Evolutionary conservation across 2,888 invertebrate genomes (phyloP), one percentile per base, ranked within the genome.

Genomic region (Synanthedon formicaeformis): DNA sequence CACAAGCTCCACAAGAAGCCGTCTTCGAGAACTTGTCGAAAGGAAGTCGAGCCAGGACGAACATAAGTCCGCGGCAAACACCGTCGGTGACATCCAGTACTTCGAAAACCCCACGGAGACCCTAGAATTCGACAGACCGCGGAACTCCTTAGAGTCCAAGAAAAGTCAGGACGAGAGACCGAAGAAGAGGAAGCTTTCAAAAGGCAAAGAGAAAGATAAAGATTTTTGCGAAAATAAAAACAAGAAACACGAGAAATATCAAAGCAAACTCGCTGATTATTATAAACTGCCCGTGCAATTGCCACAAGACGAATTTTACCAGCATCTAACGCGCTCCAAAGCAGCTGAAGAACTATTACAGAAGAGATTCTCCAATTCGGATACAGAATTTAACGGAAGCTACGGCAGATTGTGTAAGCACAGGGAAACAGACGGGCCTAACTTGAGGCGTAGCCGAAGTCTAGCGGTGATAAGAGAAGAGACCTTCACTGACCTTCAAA

Each of bases 401-500:
- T 86, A 86, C 82, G 86, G 85, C 55, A 74, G 82, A 67, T 64
- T 86, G 66, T 87, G 86, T 65, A 88, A 85, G 60, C 86, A 86
- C 58, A 86, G 83, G 64, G 86, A 88, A 62, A 71, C 80, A 54
- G 87, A 88, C 69, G 83, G 83, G 49, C 82, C 86, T 51, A 91
- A 90, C 72, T 83, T 93, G 67, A 88, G 93, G 54, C 83, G 87
- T 55, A 93, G 93, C 66, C 88, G 92, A 66, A 93, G 93, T 68
- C 90, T 94, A 69, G 93, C 93, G 58, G 92, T 93, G 56, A 92
- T 93, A 72, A 89, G 93, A 71, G 94, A 94, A 74, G 93, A 94
- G 78, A 91, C 93, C 50, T 92, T 91, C 78, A 91, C 91, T 65
- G 92, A 91, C 69, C 88, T 92, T 66, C 91, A 91, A 75, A 89